Evolutionary conservation across 2,113 vertebrate genomes (phyloP).

Genomic region (Lycaon pictus): DNA sequence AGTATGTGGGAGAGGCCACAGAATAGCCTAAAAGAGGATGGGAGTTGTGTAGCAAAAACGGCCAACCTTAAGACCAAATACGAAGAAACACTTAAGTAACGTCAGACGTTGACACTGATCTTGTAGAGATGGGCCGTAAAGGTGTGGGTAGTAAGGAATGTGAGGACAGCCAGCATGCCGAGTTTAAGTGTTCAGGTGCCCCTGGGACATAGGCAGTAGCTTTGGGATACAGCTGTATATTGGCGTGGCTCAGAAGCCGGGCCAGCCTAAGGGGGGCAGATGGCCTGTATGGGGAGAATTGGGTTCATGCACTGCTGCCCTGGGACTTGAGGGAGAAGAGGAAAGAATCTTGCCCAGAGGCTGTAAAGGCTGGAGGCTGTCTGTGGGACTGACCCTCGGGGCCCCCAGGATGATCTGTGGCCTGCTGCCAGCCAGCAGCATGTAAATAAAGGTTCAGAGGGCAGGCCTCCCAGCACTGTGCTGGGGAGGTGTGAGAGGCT

Average conservation of each 20-base stretch:
- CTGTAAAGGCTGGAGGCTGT: neutral
- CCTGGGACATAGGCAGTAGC: neutral
- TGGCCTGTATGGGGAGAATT: neutral
- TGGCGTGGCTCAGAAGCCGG: neutral
- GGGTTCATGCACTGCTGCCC: neutral
- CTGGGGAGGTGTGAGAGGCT: neutral
- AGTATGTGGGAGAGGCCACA: neutral
- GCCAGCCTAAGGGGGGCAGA: neutral
- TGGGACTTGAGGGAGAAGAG: neutral
- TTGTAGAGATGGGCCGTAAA: neutral
- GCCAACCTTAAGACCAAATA: neutral
- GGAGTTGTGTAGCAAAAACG: neutral
- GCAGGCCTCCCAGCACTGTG: neutral
- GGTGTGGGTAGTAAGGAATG: neutral
- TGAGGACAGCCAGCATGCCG: neutral
- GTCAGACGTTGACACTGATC: neutral
- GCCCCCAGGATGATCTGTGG: neutral
- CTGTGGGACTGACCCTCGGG: neutral
- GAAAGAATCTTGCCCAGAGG: neutral
- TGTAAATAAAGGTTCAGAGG: neutral
- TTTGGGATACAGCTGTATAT: neutral
- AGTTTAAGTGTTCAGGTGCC: neutral
- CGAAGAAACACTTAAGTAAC: neutral
- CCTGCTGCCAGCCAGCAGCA: neutral
- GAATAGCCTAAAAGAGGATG: neutral